A percentile compares a stretch with the other conserved stretches of the same genome.
Evolutionary conservation across 2,113 vertebrate species (phyloP).

Genomic region (Spizaetus ornatus): DNA sequence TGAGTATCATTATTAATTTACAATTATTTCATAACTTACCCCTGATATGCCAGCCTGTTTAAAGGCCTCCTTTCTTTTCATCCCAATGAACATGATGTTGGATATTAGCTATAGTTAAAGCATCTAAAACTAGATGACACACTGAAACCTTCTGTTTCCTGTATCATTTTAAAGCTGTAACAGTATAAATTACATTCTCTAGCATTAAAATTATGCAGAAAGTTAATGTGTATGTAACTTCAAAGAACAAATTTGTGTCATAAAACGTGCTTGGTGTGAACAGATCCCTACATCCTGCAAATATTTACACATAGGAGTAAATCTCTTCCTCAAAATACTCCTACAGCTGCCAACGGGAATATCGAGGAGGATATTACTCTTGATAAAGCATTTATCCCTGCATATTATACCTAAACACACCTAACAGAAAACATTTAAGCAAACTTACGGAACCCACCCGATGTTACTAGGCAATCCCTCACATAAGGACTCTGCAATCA

Average conservation of each 20-base stretch:
- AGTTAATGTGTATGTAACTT: background rate
- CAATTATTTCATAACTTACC: background rate
- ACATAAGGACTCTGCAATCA: background rate
- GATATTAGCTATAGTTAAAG: background rate
- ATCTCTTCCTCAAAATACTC: background rate
- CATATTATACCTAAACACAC: background rate
- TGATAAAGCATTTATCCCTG: background rate
- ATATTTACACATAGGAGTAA: background rate
- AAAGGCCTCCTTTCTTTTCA: background rate
- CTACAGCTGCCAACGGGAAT: background rate
- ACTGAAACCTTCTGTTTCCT: background rate
- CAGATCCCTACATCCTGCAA: background rate
- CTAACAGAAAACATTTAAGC: background rate
- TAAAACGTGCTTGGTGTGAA: background rate
- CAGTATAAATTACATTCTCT: background rate
- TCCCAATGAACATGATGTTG: background rate
- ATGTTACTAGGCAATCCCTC: background rate
- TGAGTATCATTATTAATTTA: slow-evolving; percentile 61
- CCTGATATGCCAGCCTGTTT: slow-evolving; percentile 8
- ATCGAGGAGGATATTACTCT: background rate
- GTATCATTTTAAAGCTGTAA: background rate
- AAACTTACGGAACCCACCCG: background rate
- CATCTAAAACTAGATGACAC: background rate
- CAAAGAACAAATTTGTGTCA: background rate
- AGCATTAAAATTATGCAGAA: background rate